These are phyloP conservation scores for Drosophila lacicola DNA, from an alignment of 2,888 invertebrate species.

Conservation along the genomic window DNA sequence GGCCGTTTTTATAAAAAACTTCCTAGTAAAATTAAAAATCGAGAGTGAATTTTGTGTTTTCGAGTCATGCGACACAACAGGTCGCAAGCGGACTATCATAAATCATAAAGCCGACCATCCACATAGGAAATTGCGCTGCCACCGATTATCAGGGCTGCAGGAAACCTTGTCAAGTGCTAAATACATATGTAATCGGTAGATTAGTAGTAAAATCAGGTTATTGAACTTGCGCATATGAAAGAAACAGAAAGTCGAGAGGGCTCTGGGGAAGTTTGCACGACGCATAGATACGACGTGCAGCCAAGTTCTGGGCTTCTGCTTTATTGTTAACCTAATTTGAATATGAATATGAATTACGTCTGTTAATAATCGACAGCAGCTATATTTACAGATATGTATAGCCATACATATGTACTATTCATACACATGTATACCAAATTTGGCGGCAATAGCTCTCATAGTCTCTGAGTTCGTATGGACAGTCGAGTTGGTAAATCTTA, in stretches of 20 bases:
- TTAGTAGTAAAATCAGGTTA: conserved; percentile 19
- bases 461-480: too few relatives aligned
- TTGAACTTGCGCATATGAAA: conserved; percentile 25
- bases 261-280: background rate
- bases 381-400: too few relatives aligned
- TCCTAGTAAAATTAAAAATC: conserved; percentile 76
- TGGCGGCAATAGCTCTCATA: background rate
- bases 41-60: conserved; percentile 67
- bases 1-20: conserved; percentile 75
- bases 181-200: conserved; percentile 17
- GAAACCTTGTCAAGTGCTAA: conserved; percentile 23
- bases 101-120: conserved; percentile 66
- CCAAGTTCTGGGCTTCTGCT: background rate
- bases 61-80: background rate
- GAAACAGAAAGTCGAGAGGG: conserved; percentile 2
- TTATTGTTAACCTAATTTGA: background rate
- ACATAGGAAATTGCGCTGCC: conserved; percentile 70
- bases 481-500: background rate
- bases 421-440: background rate
- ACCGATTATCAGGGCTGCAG: conserved; percentile 61
- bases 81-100: conserved; percentile 41
- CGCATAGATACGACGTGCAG: conserved; percentile 8
- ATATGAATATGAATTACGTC: too few relatives aligned
- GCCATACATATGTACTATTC: background rate
- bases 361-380: too few relatives aligned